These are phyloP conservation scores for Macrotrachela quadricornifera DNA, from an alignment of 1,140 invertebrate genomes.

Conservation along the genomic window DNA sequence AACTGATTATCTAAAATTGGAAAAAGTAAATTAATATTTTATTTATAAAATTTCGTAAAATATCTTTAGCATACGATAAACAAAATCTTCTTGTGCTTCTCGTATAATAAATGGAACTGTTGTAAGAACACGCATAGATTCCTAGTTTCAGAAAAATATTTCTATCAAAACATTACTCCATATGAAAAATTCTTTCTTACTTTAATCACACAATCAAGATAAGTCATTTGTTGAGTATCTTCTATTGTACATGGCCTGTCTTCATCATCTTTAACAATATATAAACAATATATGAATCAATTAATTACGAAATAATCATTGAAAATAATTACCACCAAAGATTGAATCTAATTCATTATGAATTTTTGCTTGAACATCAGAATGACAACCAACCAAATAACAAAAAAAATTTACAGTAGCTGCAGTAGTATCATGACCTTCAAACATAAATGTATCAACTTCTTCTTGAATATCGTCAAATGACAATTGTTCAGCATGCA, in stretches of 20 bases:
- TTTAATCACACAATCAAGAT: conserved; percentile 47
- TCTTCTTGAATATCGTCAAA: conserved; percentile 67
- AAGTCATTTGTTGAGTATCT: conserved; percentile 42
- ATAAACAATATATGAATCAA: no score
- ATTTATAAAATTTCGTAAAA: not conserved
- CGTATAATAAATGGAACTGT: conserved; percentile 57
- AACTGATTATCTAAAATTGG: conserved; percentile 32
- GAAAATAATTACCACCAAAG: conserved; percentile 36
- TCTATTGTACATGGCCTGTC: conserved; percentile 48
- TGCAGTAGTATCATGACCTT: conserved; percentile 70
- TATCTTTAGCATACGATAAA: conserved; percentile 34
- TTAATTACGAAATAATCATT: no score
- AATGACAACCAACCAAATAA: conserved; percentile 31
- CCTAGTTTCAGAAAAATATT: conserved; percentile 14
- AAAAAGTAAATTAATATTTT: not conserved
- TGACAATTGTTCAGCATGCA: conserved; percentile 49
- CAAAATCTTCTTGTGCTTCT: conserved; percentile 41
- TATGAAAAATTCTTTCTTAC: no score
- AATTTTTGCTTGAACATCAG: conserved; percentile 43
- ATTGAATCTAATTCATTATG: conserved; percentile 54
- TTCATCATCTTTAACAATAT: conserved; percentile 41
- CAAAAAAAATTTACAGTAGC: conserved; percentile 26
- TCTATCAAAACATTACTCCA: no score
- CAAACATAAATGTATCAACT: conserved; percentile 61
- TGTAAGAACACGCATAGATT: conserved; percentile 48